Evolutionary conservation across 2,797 vertebrate genomes (phyloP).

Genomic region (Nyctalus aviator): DNA sequence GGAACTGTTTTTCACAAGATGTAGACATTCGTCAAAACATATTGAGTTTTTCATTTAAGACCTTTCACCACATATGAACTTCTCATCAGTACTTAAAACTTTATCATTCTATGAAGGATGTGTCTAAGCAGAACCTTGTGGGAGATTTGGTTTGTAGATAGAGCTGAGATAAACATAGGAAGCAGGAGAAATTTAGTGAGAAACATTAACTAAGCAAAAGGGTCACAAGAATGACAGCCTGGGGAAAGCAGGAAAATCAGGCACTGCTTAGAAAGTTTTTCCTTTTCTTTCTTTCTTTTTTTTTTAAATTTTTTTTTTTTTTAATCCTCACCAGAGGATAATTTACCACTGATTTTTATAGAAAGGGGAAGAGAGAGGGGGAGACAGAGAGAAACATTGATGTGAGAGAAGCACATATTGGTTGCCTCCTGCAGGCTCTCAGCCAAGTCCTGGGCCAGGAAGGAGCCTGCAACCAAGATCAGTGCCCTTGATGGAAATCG

Average conservation of each 20-base stretch:
- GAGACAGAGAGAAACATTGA: too few species aligned
- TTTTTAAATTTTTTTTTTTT: too few species aligned
- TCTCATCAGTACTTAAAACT: background rate
- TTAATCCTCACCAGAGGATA: too few species aligned
- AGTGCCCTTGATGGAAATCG: too few species aligned
- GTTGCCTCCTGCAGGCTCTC: too few species aligned
- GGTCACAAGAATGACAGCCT: background rate
- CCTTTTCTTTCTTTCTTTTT: too few species aligned
- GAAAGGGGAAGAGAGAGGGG: too few species aligned
- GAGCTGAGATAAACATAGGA: background rate
- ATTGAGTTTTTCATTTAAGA: background rate
- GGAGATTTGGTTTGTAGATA: background rate
- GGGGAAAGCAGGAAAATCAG: background rate
- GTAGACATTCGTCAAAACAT: background rate
- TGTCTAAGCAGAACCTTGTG: background rate
- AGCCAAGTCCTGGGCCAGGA: too few species aligned
- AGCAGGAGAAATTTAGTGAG: background rate
- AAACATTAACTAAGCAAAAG: background rate
- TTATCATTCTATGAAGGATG: background rate
- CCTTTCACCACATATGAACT: background rate
- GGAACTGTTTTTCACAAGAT: background rate
- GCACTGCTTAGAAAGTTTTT: background rate
- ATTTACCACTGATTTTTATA: too few species aligned
- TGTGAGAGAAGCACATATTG: too few species aligned
- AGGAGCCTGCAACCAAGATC: too few species aligned